A percentile compares a stretch with the other conserved stretches of the same genome.
These are phyloP conservation scores for Chrysotoxum bicinctum DNA, from an alignment of 2,888 invertebrate species.

Conservation along the genomic window DNA sequence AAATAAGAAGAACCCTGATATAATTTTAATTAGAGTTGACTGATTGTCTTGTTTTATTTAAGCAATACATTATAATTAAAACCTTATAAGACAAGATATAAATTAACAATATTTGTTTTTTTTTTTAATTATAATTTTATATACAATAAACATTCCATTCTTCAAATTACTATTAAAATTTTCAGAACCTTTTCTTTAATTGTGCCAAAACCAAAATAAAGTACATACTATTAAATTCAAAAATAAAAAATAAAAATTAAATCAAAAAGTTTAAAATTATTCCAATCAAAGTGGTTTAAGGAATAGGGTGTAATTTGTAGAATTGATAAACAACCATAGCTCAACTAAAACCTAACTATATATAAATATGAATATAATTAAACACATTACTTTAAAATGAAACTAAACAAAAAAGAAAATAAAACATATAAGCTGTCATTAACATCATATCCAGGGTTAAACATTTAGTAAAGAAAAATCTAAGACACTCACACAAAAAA, in stretches of 20 bases:
- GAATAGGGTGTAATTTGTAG: slow-evolving; percentile 42
- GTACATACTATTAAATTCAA: slow-evolving; percentile 27
- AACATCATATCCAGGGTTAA: slow-evolving; percentile 72
- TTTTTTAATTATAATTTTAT: no score
- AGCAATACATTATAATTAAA: slow-evolving; percentile 1
- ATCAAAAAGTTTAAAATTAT: slow-evolving; percentile 43
- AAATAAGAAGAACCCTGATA: slow-evolving; percentile 4
- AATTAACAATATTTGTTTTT: no score
- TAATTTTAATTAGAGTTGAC: slow-evolving; percentile 39
- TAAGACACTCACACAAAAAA: slow-evolving; percentile 55
- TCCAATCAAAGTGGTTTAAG: slow-evolving; percentile 50
- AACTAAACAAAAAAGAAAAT: slow-evolving; percentile 21
- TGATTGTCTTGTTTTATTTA: slow-evolving; percentile 14
- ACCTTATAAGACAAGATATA: no score
- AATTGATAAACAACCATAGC: slow-evolving; percentile 53
- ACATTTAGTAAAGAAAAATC: slow-evolving; percentile 49
- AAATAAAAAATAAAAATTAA: slow-evolving; percentile 30
- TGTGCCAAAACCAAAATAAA: slow-evolving; percentile 43
- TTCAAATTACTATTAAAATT: neutral
- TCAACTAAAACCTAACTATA: slow-evolving; percentile 54
- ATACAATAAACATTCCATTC: no score
- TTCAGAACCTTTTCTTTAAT: slow-evolving; percentile 10
- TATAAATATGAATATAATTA: slow-evolving; percentile 66
- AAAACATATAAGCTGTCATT: slow-evolving; percentile 70
- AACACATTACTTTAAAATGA: slow-evolving; percentile 48